Percentiles rank a stretch among this genome's conserved stretches.
Conservation (phyloP, 2,113 vertebrate genomes). For the Axis porcinus region DNA sequence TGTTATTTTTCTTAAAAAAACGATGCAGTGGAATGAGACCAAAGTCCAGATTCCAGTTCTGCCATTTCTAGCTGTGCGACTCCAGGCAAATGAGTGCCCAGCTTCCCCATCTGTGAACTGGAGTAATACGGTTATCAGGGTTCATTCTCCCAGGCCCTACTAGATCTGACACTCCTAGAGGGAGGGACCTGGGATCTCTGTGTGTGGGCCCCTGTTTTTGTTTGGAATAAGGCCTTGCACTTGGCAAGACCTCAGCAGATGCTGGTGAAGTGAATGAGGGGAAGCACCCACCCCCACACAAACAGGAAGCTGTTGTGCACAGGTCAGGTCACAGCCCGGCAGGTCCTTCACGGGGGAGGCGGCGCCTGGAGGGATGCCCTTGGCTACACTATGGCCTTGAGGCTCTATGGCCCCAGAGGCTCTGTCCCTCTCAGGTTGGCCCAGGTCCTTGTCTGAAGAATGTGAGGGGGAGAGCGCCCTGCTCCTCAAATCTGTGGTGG, state of each 20-base stretch:
- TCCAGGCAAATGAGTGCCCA: background rate
- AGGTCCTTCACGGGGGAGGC: background rate
- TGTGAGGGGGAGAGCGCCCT: background rate
- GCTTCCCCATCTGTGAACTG: background rate
- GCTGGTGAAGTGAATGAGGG: background rate
- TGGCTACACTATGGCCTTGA: background rate
- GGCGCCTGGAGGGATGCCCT: background rate
- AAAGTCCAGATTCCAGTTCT: background rate
- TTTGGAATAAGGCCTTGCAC: background rate
- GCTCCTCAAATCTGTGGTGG: background rate
- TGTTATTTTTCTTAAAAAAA: background rate
- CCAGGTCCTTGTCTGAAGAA: background rate
- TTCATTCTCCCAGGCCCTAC: background rate
- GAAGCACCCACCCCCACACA: background rate
- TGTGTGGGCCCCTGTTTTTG: background rate
- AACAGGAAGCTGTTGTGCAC: background rate
- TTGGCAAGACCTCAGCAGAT: background rate
- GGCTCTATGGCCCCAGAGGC: too few relatives aligned
- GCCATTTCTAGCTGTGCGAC: background rate
- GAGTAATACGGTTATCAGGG: background rate
- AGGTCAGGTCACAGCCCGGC: background rate
- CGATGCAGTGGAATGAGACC: background rate
- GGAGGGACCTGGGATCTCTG: background rate
- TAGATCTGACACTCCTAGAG: background rate
- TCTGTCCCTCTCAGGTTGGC: background rate